Evolutionary conservation across 2,113 vertebrate genomes (phyloP).

Genomic region (Trematocara macrostoma): DNA sequence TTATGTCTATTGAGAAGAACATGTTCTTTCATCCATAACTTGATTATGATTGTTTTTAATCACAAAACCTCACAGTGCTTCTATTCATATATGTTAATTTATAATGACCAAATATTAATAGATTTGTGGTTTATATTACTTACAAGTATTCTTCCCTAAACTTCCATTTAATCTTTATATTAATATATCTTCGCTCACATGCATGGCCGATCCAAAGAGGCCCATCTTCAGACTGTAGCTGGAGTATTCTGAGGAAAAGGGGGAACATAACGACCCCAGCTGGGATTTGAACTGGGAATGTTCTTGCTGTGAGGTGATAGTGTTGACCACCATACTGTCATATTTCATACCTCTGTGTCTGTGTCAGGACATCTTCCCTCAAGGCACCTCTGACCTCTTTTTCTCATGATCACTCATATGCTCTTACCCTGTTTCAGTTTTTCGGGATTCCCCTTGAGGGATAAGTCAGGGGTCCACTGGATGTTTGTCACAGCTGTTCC

Average conservation of each 20-base stretch:
- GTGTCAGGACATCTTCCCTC: neutral
- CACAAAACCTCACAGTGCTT: neutral
- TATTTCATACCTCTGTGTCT: neutral
- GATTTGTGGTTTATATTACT: neutral
- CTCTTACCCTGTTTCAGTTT: neutral
- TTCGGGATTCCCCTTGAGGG: neutral
- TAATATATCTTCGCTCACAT: accelerated
- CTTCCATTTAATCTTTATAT: neutral
- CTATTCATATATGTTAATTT: neutral
- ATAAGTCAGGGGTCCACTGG: neutral
- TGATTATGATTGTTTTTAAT: neutral
- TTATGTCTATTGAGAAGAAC: neutral
- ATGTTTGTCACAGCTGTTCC: neutral
- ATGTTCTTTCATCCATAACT: neutral
- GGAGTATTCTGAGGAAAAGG: neutral
- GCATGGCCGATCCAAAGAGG: neutral
- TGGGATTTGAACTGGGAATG: neutral
- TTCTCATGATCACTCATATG: neutral
- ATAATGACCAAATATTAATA: neutral
- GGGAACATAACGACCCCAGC: accelerated
- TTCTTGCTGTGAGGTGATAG: neutral
- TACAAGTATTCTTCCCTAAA: accelerated
- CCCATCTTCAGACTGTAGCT: neutral
- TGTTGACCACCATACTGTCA: neutral
- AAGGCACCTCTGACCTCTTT: neutral